Evolutionary conservation across 1,140 invertebrate species (phyloP).

Genomic region (fruit fly (Drosophila melanogaster)): Release_6_plus_ISO1_MT NT_033779.5:17250001-17250500

Average conservation of each 20-base stretch:
- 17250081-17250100: conserved; percentile 57
- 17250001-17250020: not conserved
- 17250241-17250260: not conserved
- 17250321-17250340: conserved; percentile 75
- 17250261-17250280: conserved; percentile 43
- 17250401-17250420: not conserved
- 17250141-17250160: conserved; percentile 80
- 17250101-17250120: conserved; percentile 57
- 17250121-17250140: conserved; percentile 80
- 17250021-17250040: conserved; percentile 7
- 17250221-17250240: too few relatives aligned
- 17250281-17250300: conserved; percentile 77
- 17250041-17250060: conserved; percentile 17
- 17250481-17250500: too few relatives aligned
- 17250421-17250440: not conserved
- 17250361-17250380: conserved; percentile 38
- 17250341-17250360: conserved; percentile 71
- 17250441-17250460: not conserved
- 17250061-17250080: conserved; percentile 62
- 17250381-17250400: conserved; percentile 24
- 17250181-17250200: conserved; percentile 69
- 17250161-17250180: conserved; percentile 79
- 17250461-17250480: too few relatives aligned
- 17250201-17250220: conserved; percentile 17
- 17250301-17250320: conserved; percentile 62